phyloP scores from a whole-genome alignment of 35 echinoderm and acorn worm genomes.

The Heliocidaris tuberculata region DNA sequence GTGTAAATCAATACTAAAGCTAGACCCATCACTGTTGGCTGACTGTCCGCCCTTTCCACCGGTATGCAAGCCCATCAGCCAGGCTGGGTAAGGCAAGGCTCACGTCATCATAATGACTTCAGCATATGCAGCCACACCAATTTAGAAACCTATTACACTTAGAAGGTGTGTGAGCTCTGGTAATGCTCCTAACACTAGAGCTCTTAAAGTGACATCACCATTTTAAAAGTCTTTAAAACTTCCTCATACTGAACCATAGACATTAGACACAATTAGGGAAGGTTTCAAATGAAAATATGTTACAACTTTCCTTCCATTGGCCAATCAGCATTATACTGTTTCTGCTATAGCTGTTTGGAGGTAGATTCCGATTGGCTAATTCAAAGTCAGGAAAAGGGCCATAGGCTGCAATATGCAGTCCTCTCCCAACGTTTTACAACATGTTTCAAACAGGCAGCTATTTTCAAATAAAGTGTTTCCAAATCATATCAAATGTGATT shows the following conservation, averaged over 20 bases:
- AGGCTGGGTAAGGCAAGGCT: not conserved
- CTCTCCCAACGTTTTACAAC: too few species aligned
- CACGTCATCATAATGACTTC: conserved; percentile 39
- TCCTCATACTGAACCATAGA: not conserved
- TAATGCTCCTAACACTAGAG: not conserved
- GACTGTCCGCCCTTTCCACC: not conserved
- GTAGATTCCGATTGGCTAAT: too few species aligned
- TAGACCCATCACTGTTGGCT: not conserved
- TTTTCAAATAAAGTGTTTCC: too few species aligned
- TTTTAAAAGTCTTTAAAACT: not conserved
- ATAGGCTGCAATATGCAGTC: too few species aligned
- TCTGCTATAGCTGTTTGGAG: too few species aligned
- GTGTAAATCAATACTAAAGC: conserved; percentile 30
- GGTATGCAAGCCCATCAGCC: conserved; percentile 25
- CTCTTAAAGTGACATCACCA: not conserved
- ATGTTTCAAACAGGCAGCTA: too few species aligned
- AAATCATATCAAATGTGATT: too few species aligned
- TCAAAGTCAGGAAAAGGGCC: too few species aligned
- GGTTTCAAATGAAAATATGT: not conserved
- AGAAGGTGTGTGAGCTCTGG: not conserved
- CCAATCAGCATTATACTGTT: too few species aligned
- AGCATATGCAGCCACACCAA: not conserved
- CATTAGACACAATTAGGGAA: not conserved
- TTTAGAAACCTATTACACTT: conserved; percentile 5
- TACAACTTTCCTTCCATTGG: too few species aligned